Base-by-base conservation (phyloP, 2,797 vertebrate genomes). In the Orientallactaga sibirica region DNA sequence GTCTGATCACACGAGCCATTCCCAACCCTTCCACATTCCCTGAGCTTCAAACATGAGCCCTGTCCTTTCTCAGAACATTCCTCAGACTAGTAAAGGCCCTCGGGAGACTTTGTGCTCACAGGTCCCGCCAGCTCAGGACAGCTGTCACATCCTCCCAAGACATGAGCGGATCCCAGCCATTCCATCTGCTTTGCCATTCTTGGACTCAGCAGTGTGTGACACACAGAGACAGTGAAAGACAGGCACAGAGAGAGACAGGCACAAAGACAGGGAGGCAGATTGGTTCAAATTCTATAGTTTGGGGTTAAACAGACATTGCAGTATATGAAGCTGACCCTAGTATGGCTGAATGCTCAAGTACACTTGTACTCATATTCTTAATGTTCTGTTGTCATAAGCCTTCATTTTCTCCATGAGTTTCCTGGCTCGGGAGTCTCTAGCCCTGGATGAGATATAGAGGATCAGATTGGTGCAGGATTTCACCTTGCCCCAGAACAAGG, bases 11-110 rank as follows among this genome's bases (percentile, higher is more conserved):
- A 37, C 43, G 66, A 58, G 37, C 22, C 3, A 18, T 29, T 33
- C n/a, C 85, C 64, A 37, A 24, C 9, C 15, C 70, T 12, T 27
- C 37, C 0, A 8, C 52, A 1, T 7, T 29, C 22, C 33, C 43
- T 67, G 2, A 70, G 24, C 7, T 64, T 3, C 1, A 71, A 67
- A 68, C 16, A 20, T 15, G 2, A 16, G 2, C 48, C 55, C 8
- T 29, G 0, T 12, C 48, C 25, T 14, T 61, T 66, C 15, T 64
- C 76, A 41, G 7, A 4, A 43, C 86, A 37, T n/a, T 66, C 25
- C 52, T 8, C 14, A 0, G 0, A 58, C 19, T 27, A 52, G 66
- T 0, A 27, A 64, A 58, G 15, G 33, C 2, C n/a, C 1, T 3
- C 3, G 8, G 2, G 37, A 52, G 43, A 37, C 14, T 25, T 10